phyloP scores from a whole-genome alignment of 2,113 vertebrate genomes.

The Erinaceus europaeus region DNA sequence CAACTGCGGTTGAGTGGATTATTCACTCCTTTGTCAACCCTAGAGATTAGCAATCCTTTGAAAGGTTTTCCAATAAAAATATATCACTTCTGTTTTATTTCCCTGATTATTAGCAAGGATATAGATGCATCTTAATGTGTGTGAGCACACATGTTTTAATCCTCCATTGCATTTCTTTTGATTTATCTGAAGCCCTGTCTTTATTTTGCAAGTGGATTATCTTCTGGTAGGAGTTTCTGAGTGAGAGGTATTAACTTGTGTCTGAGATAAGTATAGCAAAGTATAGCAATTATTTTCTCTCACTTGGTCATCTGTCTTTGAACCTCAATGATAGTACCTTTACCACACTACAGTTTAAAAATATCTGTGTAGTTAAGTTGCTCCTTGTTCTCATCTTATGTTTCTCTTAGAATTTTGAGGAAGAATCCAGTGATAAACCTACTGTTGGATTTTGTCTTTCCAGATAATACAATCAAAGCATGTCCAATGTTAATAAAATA shows the following conservation, averaged over 20 bases:
- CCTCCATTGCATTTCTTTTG: not conserved
- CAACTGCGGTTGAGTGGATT: not conserved
- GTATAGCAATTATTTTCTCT: not conserved
- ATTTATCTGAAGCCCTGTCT: not conserved
- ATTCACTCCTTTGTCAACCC: not conserved
- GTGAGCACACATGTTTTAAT: too few relatives aligned
- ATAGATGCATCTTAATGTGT: too few relatives aligned
- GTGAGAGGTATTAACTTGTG: not conserved
- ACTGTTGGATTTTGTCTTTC: not conserved
- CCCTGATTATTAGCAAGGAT: not conserved
- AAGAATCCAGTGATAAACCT: not conserved
- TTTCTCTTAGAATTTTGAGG: constrained; percentile 9
- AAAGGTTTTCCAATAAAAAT: not conserved
- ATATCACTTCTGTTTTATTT: not conserved
- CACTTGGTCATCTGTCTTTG: not conserved
- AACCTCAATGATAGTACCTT: not conserved
- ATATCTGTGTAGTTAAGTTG: not conserved
- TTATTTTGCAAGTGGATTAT: not conserved
- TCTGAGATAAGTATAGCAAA: not conserved
- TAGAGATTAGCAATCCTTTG: not conserved
- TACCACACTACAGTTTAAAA: not conserved
- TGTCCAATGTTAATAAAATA: not conserved
- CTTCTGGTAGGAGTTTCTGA: not conserved
- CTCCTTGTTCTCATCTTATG: not conserved
- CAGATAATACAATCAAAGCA: not conserved